Percentiles rank a stretch among this genome's conserved stretches.
Conservation (phyloP, 2,113 vertebrate species). For the Ptilorrhoa leucosticta region DNA sequence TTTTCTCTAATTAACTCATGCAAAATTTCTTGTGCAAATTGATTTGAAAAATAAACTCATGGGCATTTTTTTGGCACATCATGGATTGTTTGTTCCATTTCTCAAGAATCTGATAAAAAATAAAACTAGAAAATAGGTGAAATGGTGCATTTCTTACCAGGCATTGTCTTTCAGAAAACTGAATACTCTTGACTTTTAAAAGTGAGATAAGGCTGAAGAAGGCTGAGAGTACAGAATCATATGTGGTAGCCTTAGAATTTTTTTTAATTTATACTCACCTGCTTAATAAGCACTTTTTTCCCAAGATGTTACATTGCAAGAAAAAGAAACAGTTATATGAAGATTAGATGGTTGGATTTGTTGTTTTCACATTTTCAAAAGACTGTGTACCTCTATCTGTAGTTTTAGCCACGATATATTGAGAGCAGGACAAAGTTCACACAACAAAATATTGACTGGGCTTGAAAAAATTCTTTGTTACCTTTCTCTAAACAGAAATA, state of each 20-base stretch:
- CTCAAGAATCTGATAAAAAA: not conserved
- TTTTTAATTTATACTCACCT: not conserved
- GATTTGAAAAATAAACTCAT: not conserved
- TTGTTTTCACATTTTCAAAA: not conserved
- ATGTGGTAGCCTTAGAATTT: not conserved
- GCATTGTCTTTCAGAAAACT: not conserved
- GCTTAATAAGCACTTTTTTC: not conserved
- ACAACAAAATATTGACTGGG: not conserved
- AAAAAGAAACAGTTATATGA: not conserved
- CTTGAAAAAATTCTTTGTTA: not conserved
- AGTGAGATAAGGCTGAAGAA: not conserved
- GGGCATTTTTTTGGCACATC: not conserved
- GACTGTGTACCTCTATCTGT: not conserved
- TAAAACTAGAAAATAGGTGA: not conserved
- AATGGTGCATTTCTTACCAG: not conserved
- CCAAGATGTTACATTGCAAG: not conserved
- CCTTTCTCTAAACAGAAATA: not conserved
- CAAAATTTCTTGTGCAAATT: not conserved
- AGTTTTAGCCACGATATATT: not conserved
- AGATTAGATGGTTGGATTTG: not conserved
- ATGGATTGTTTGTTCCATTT: not conserved
- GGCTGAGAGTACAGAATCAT: not conserved
- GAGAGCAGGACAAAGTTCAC: not conserved
- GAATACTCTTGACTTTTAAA: not conserved
- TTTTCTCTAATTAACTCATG: not conserved